These are phyloP conservation scores for Mesocricetus auratus DNA, from an alignment of 2,113 vertebrate genomes.

Conservation along the genomic window DNA sequence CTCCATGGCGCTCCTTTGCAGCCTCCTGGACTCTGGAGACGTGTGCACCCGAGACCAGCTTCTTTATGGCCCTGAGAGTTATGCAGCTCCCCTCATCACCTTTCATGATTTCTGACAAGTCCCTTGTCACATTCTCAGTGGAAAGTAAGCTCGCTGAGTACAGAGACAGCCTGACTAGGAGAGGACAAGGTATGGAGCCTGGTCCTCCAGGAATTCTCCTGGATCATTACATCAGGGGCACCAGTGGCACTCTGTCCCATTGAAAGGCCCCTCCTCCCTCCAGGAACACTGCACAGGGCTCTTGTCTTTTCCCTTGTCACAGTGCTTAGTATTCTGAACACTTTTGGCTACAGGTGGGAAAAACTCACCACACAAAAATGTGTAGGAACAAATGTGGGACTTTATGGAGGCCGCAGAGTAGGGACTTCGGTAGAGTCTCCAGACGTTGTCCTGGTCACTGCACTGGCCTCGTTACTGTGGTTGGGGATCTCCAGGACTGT, in stretches of 20 bases:
- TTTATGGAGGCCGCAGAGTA: neutral
- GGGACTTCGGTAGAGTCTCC: neutral
- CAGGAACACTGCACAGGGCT: neutral
- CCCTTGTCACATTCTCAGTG: neutral
- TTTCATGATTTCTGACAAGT: neutral
- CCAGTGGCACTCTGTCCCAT: neutral
- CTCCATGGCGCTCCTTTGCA: neutral
- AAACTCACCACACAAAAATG: neutral
- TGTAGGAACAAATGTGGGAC: neutral
- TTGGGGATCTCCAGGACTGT: neutral
- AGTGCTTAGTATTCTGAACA: neutral
- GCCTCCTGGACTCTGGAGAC: neutral
- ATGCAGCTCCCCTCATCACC: neutral
- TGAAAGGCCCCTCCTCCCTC: neutral
- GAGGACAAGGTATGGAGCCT: neutral
- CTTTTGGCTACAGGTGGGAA: neutral
- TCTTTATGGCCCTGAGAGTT: neutral
- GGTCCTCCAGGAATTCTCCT: neutral
- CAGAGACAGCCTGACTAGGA: neutral
- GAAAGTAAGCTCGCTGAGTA: neutral
- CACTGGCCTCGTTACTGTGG: neutral
- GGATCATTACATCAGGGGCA: neutral
- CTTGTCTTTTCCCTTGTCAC: neutral
- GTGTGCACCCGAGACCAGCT: neutral
- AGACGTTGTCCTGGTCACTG: neutral